Evolutionary conservation across 1,140 invertebrate species (phyloP).

Genomic region (Trachelipus rathkii): DNA sequence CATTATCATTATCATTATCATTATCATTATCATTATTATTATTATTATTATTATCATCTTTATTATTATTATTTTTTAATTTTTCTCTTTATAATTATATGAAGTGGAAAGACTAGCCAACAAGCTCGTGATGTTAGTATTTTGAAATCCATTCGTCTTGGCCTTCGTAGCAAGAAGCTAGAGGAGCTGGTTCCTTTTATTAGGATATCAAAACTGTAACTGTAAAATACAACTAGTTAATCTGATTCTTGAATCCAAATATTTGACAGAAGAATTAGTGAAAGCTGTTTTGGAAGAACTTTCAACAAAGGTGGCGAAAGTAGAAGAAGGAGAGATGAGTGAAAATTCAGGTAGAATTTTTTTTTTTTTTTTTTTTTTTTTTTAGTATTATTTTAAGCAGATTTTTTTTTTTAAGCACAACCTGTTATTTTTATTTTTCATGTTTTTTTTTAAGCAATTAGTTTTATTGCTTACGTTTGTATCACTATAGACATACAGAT

Average conservation of each 20-base stretch:
- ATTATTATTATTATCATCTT: background rate
- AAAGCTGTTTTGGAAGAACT: background rate
- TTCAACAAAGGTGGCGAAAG: background rate
- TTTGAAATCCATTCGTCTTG: background rate
- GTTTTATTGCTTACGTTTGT: too few species aligned
- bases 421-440: too few species aligned
- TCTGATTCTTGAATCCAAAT: background rate
- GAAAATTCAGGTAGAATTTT: background rate
- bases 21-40: too few species aligned
- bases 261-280: background rate
- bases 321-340: background rate
- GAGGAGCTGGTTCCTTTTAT: background rate
- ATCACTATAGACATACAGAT: too few species aligned
- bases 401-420: too few species aligned
- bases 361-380: too few species aligned
- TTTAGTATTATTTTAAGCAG: too few species aligned
- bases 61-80: background rate
- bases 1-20: too few species aligned
- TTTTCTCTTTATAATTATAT: background rate
- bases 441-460: too few species aligned
- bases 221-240: background rate
- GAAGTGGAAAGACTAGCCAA: background rate
- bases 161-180: background rate
- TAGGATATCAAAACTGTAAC: background rate
- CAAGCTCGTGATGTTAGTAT: background rate